These are phyloP conservation scores for Danio kyathit DNA, from an alignment of 2,797 vertebrate genomes.

Conservation along the genomic window DNA sequence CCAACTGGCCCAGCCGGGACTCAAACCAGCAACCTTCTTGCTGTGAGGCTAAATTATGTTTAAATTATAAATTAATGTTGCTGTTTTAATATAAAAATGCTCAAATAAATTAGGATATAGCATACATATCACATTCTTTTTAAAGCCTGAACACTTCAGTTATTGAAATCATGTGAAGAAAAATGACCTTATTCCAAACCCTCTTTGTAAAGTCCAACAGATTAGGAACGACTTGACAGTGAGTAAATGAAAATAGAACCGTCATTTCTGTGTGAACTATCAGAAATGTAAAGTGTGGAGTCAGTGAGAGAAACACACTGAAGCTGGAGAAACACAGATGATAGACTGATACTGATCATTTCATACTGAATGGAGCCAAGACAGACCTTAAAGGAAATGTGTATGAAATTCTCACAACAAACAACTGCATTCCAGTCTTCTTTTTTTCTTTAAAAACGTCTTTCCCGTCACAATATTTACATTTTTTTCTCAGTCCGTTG, in stretches of 20 bases:
- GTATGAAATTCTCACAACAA: constrained; percentile 64
- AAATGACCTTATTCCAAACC: not conserved
- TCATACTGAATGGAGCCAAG: constrained; percentile 63
- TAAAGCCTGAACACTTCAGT: not conserved
- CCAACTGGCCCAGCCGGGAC: too few relatives aligned
- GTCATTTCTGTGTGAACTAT: not conserved
- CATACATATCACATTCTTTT: not conserved
- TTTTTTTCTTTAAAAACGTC: constrained; percentile 63
- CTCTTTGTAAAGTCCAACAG: not conserved
- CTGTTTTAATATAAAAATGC: too few relatives aligned
- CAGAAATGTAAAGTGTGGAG: constrained; percentile 1
- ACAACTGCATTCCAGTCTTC: constrained; percentile 68
- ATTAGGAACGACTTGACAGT: not conserved
- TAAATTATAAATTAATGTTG: too few relatives aligned
- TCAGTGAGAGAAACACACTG: constrained; percentile 68
- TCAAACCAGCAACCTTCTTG: too few relatives aligned
- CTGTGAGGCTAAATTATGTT: too few relatives aligned
- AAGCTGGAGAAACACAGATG: constrained; percentile 61
- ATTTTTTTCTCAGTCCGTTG: constrained; percentile 67
- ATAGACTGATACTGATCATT: constrained; percentile 58
- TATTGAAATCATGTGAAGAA: too few relatives aligned
- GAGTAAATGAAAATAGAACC: not conserved
- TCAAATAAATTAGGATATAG: not conserved
- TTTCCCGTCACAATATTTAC: constrained; percentile 70
- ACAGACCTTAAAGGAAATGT: constrained; percentile 42